Evolutionary conservation across 2,797 vertebrate genomes (phyloP).

Genomic region (Hipposideros larvatus): DNA sequence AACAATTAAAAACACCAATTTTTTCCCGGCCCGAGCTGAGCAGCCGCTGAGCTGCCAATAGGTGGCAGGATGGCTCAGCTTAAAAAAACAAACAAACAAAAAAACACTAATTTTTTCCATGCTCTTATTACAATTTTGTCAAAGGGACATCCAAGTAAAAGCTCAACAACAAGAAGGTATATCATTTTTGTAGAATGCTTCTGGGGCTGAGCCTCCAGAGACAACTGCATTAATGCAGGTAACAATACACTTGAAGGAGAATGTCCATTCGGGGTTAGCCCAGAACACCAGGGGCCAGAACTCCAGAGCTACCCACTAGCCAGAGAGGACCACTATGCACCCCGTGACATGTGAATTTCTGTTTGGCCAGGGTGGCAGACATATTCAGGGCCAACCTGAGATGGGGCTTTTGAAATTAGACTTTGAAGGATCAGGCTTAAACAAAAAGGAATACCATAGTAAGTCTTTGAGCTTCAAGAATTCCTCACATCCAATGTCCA

Average conservation of each 20-base stretch:
- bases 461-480: slow-evolving; percentile 29
- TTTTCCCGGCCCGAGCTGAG: too few species aligned
- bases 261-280: neutral
- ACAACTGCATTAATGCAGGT: neutral
- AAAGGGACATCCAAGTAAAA: slow-evolving; percentile 53
- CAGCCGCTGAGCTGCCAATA: too few species aligned
- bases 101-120: neutral
- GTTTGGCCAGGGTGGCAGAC: neutral
- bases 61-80: too few species aligned
- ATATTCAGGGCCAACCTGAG: neutral
- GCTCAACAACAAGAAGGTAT: slow-evolving; percentile 2
- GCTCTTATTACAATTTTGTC: slow-evolving; percentile 26
- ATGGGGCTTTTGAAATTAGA: slow-evolving; percentile 30
- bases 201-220: slow-evolving; percentile 20
- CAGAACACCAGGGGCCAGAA: neutral
- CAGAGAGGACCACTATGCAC: neutral
- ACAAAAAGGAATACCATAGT: neutral
- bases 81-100: too few species aligned
- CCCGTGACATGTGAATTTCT: neutral
- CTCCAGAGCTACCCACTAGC: neutral
- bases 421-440: slow-evolving; percentile 7
- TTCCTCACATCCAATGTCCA: slow-evolving; percentile 10
- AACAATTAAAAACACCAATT: neutral
- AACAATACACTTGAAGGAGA: neutral
- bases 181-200: slow-evolving; percentile 43